Evolutionary conservation across 2,797 vertebrate genomes (phyloP).

Genomic region (Pseudochromis fuscus): DNA sequence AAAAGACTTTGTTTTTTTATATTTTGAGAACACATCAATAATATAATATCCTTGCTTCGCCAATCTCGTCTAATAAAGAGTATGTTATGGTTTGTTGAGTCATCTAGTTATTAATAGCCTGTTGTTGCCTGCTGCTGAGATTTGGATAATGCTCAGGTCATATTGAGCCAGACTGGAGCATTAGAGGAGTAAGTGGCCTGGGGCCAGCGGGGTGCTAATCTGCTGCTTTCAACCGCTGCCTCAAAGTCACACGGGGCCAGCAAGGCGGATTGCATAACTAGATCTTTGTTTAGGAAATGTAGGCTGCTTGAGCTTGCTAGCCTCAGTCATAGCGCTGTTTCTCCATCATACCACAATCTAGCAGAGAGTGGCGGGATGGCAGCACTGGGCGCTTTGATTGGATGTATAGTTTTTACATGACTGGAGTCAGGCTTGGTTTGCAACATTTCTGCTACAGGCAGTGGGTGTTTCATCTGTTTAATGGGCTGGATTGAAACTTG

Average conservation of each 20-base stretch:
- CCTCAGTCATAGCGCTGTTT: slow-evolving; percentile 27
- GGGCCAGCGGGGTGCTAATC: slow-evolving; percentile 75
- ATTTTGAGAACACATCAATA: slow-evolving; percentile 5
- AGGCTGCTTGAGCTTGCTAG: slow-evolving; percentile 55
- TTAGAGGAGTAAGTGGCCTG: slow-evolving; percentile 70
- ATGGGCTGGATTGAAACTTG: slow-evolving; percentile 72
- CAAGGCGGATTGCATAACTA: slow-evolving; percentile 76
- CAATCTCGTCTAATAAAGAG: slow-evolving; percentile 40
- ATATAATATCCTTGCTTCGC: slow-evolving; percentile 1
- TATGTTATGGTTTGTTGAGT: slow-evolving; percentile 58
- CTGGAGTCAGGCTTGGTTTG: slow-evolving; percentile 53
- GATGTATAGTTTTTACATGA: slow-evolving; percentile 70
- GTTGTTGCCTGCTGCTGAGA: slow-evolving; percentile 59
- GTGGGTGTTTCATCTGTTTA: slow-evolving; percentile 64
- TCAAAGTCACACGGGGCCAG: slow-evolving; percentile 74
- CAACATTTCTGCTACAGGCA: slow-evolving; percentile 63
- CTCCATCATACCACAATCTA: slow-evolving; percentile 44
- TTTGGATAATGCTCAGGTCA: slow-evolving; percentile 70
- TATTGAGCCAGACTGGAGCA: slow-evolving; percentile 68
- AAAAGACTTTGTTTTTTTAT: not conserved
- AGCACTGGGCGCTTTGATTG: slow-evolving; percentile 52
- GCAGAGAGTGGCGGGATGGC: slow-evolving; percentile 62
- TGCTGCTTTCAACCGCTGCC: slow-evolving; percentile 76
- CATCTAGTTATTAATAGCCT: slow-evolving; percentile 68
- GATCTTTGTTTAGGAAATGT: slow-evolving; percentile 74